Evolutionary conservation across 2,797 vertebrate genomes (phyloP).

Genomic region (Fundulus diaphanus): DNA sequence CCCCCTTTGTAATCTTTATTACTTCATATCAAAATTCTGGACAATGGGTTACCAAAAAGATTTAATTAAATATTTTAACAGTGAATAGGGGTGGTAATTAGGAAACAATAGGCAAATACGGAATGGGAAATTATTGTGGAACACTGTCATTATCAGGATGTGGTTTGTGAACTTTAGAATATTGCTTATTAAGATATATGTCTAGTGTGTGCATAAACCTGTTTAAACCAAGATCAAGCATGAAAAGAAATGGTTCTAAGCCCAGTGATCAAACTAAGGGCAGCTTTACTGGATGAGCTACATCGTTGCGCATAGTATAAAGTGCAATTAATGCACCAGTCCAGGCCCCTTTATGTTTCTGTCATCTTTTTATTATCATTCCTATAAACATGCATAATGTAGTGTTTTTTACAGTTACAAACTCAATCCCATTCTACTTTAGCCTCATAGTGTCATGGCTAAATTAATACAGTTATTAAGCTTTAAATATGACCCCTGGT

Average conservation of each 20-base stretch:
- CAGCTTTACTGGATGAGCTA: too few species aligned
- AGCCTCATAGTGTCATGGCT: not conserved
- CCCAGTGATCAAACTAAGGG: too few species aligned
- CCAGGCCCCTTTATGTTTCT: too few species aligned
- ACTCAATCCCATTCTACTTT: too few species aligned
- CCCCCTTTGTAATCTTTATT: not conserved
- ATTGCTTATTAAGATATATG: not conserved
- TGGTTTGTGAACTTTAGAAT: not conserved
- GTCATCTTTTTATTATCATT: too few species aligned
- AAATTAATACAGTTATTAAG: slow-evolving; percentile 35
- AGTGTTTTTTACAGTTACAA: not conserved
- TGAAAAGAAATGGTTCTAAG: too few species aligned
- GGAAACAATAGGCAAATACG: not conserved
- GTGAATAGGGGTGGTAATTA: not conserved
- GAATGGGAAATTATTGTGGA: not conserved
- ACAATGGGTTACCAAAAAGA: not conserved
- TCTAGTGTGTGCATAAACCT: not conserved
- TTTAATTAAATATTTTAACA: not conserved
- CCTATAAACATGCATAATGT: too few species aligned
- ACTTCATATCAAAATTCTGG: not conserved
- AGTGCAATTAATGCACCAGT: too few species aligned
- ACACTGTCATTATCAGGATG: not conserved
- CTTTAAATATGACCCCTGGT: slow-evolving; percentile 52
- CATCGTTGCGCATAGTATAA: too few species aligned
- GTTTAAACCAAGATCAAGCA: too few species aligned